Evolutionary conservation across 2,888 invertebrate species (phyloP).

Genomic region (Epirrita christyi): DNA sequence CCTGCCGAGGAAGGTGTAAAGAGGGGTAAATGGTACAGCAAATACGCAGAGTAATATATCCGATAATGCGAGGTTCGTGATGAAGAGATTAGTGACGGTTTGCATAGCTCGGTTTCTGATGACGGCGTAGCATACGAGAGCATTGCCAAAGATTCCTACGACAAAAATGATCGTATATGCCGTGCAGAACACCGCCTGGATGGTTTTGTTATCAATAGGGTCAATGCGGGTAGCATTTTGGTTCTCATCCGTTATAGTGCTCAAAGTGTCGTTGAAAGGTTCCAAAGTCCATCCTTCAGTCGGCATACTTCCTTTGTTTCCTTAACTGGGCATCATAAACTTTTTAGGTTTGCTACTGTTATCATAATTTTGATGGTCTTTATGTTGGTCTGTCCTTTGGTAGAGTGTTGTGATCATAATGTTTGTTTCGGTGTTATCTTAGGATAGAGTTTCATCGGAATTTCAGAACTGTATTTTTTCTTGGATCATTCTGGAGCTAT

Average conservation of each 20-base stretch:
- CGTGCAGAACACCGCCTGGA: slow-evolving; percentile 90
- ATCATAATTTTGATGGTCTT: slow-evolving; percentile 53
- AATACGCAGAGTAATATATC: slow-evolving; percentile 94
- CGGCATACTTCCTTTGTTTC: slow-evolving; percentile 67
- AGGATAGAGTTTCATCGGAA: slow-evolving; percentile 5
- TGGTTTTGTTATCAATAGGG: slow-evolving; percentile 86
- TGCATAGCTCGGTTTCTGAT: slow-evolving; percentile 94
- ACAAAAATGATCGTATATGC: slow-evolving; percentile 92
- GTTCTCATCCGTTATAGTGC: slow-evolving; percentile 45
- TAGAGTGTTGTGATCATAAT: slow-evolving; percentile 53
- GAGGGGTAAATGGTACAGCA: slow-evolving; percentile 95
- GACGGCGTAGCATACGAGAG: slow-evolving; percentile 94
- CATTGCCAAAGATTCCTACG: slow-evolving; percentile 92
- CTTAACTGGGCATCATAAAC: slow-evolving; percentile 74
- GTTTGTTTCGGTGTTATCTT: slow-evolving; percentile 33
- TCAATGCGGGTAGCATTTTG: slow-evolving; percentile 65
- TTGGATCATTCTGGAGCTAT: slow-evolving; percentile 12
- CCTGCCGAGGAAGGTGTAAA: slow-evolving; percentile 92
- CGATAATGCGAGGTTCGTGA: slow-evolving; percentile 94
- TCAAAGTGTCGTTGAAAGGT: slow-evolving; percentile 56
- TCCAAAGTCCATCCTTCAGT: slow-evolving; percentile 66
- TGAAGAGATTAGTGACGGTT: slow-evolving; percentile 96
- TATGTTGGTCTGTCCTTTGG: slow-evolving; percentile 38
- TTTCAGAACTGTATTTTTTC: slow-evolving; percentile 4
- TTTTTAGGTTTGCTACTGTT: slow-evolving; percentile 56